phyloP scores from a whole-genome alignment of 2,797 vertebrate genomes.

The Mionectes olivaceus region DNA sequence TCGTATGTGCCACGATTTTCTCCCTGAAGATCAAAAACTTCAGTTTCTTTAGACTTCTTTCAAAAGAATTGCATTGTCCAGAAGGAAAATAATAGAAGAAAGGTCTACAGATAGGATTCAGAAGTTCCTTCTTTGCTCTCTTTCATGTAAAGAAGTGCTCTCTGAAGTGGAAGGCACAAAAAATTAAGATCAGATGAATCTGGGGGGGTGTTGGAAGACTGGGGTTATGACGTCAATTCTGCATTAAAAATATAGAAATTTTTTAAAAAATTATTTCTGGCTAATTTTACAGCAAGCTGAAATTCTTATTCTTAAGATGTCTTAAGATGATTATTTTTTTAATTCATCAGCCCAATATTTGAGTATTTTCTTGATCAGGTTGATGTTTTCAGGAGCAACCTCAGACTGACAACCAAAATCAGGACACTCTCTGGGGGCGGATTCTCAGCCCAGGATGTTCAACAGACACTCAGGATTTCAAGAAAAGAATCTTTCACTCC shows the following conservation, averaged over 20 bases:
- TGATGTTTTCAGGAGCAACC: rapidly evolving
- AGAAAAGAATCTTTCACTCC: not conserved
- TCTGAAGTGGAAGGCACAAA: not conserved
- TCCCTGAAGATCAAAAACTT: not conserved
- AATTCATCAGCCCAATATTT: not conserved
- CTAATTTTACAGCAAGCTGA: not conserved
- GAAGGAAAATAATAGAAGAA: constrained; percentile 16
- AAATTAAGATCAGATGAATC: not conserved
- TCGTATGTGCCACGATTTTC: not conserved
- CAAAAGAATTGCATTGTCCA: not conserved
- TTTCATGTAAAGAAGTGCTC: not conserved
- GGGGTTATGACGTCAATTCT: not conserved
- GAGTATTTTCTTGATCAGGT: not conserved
- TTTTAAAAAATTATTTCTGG: not conserved
- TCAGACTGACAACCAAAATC: rapidly evolving
- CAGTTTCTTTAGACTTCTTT: not conserved
- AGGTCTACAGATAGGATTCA: not conserved
- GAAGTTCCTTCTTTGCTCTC: not conserved
- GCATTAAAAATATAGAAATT: not conserved
- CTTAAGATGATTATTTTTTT: not conserved
- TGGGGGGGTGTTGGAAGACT: not conserved
- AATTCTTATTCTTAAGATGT: not conserved
- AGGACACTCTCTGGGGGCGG: not conserved
- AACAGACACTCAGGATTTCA: not conserved
- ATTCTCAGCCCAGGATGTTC: not conserved